Evolutionary conservation across 1,140 invertebrate species (phyloP).

Genomic region (Ips nitidus): DNA sequence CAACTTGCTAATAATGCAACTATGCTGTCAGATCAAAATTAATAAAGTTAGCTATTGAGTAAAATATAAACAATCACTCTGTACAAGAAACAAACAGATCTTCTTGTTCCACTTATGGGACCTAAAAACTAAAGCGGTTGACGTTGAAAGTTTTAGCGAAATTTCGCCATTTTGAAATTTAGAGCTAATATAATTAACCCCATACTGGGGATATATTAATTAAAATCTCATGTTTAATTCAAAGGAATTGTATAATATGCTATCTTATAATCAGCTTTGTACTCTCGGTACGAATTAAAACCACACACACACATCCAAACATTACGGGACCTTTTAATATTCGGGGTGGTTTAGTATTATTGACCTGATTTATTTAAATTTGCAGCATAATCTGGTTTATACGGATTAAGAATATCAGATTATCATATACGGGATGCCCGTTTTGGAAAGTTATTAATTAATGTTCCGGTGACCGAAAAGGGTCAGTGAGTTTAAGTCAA

Average conservation of each 20-base stretch:
- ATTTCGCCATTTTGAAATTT: constrained; percentile 41
- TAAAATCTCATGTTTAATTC: constrained; percentile 52
- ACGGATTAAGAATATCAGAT: too few relatives aligned
- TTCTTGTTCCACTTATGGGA: too few relatives aligned
- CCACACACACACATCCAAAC: constrained; percentile 43
- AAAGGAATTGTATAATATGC: constrained; percentile 49
- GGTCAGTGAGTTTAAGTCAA: too few relatives aligned
- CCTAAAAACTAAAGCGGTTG: too few relatives aligned
- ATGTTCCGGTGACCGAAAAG: too few relatives aligned
- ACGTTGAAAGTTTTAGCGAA: constrained; percentile 9
- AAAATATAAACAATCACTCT: too few relatives aligned
- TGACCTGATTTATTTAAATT: constrained; percentile 16
- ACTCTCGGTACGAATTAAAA: constrained; percentile 48
- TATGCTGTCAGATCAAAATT: too few relatives aligned
- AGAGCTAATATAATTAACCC: constrained; percentile 47
- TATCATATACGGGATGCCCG: too few relatives aligned
- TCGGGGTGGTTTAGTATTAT: constrained; percentile 10
- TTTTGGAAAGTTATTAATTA: too few relatives aligned
- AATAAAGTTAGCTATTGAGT: too few relatives aligned
- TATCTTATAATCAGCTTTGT: constrained; percentile 50
- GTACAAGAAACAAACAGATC: too few relatives aligned
- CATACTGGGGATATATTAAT: constrained; percentile 50
- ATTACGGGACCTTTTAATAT: constrained; percentile 41
- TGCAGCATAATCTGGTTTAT: constrained; percentile 1
- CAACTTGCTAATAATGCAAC: too few relatives aligned